Evolutionary conservation across 2,113 vertebrate genomes (phyloP).

Genomic region (Sigmodon hispidus): DNA sequence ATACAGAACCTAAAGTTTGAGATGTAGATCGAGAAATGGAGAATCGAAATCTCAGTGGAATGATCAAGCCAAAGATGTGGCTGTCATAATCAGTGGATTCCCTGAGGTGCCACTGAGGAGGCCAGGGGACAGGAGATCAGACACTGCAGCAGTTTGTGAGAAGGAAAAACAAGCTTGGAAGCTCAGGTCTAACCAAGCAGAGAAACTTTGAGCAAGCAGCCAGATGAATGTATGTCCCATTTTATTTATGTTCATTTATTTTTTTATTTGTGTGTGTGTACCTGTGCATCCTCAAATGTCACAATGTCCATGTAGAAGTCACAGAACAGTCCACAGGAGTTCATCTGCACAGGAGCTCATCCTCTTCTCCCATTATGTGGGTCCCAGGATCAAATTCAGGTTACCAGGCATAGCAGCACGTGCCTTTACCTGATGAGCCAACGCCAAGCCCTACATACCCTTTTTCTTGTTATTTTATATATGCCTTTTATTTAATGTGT

Average conservation of each 20-base stretch:
- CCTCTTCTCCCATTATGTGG: background rate
- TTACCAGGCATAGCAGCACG: background rate
- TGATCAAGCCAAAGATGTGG: no score
- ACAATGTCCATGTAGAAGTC: background rate
- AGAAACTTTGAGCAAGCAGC: background rate
- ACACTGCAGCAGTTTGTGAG: background rate
- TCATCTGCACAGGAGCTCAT: accelerated
- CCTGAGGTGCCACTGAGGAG: background rate
- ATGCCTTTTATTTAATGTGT: background rate
- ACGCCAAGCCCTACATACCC: no score
- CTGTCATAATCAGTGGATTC: background rate
- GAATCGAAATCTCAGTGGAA: background rate
- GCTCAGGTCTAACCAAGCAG: background rate
- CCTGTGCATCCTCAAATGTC: background rate
- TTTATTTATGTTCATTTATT: background rate
- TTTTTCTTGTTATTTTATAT: background rate
- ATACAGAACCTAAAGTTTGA: background rate
- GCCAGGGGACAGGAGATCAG: background rate
- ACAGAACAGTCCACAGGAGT: background rate
- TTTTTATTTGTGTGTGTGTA: background rate
- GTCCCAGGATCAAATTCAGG: background rate
- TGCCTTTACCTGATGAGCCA: background rate
- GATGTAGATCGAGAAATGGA: no score
- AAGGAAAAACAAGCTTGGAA: no score
- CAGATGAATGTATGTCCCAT: no score